Percentiles rank a stretch among this genome's conserved stretches.
phyloP scores from a whole-genome alignment of 2,797 vertebrate genomes.

The Columba guinea region DNA sequence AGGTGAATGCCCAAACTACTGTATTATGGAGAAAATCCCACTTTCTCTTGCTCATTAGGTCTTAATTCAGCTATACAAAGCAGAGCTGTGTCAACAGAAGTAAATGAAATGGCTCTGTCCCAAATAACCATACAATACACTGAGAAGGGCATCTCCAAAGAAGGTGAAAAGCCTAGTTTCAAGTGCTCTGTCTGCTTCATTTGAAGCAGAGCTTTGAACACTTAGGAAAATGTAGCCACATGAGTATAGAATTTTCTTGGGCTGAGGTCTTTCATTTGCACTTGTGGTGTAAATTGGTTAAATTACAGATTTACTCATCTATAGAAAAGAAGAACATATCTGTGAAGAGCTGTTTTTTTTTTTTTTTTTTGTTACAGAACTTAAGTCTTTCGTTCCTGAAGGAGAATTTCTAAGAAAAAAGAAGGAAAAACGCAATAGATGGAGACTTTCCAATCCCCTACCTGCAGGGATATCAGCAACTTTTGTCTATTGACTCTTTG shows the following conservation, averaged over 20 bases:
- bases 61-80: slow-evolving; percentile 10
- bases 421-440: background rate
- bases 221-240: background rate
- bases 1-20: background rate
- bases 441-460: background rate
- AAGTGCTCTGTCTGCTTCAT: background rate
- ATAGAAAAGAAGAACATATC: background rate
- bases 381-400: background rate
- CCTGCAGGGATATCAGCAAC: background rate
- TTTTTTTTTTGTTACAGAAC: background rate
- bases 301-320: background rate
- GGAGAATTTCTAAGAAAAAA: background rate
- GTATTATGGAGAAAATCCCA: background rate
- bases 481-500: background rate
- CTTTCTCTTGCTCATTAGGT: slow-evolving; percentile 19
- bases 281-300: background rate
- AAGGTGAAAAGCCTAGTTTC: background rate
- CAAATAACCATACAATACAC: background rate
- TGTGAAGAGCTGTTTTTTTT: background rate
- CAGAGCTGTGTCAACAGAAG: slow-evolving; percentile 21
- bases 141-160: background rate
- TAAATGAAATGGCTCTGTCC: slow-evolving; percentile 26
- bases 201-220: background rate
- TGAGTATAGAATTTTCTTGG: background rate
- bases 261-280: background rate